Conservation (phyloP, 1,140 invertebrate genomes). For the Drosophila fuyamai region DNA sequence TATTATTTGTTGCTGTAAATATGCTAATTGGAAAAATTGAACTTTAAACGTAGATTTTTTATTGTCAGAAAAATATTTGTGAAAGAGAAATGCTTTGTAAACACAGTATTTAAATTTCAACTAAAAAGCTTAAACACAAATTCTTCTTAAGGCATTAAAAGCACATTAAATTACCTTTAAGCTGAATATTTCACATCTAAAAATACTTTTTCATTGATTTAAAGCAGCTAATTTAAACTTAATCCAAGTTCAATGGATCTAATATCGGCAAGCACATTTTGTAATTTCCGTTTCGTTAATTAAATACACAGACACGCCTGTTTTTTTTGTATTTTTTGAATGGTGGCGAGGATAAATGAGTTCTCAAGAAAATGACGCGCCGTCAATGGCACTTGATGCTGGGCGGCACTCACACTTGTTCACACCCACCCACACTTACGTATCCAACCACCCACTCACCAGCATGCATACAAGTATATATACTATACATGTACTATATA, state of each 20-base stretch:
- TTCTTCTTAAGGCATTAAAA: no score
- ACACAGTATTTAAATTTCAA: no score
- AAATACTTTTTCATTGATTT: background rate
- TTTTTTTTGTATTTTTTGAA: constrained; percentile 20
- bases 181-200: no score
- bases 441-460: background rate
- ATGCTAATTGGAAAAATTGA: no score
- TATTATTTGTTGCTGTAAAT: no score
- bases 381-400: constrained; percentile 72
- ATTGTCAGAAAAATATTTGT: no score
- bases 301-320: constrained; percentile 29
- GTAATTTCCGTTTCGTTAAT: constrained; percentile 38
- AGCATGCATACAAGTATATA: background rate
- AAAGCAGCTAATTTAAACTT: constrained; percentile 6
- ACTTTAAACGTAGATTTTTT: no score
- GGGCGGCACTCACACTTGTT: constrained; percentile 12
- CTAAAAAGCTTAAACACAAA: no score
- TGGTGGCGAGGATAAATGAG: constrained; percentile 62
- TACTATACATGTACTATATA: background rate
- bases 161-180: no score
- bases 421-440: background rate
- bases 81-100: no score
- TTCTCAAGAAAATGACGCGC: constrained; percentile 72
- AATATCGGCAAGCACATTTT: constrained; percentile 11
- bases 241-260: constrained; percentile 18